These are phyloP conservation scores for Entosphenus tridentatus DNA, from an alignment of 2,113 vertebrate species.

Conservation along the genomic window DNA sequence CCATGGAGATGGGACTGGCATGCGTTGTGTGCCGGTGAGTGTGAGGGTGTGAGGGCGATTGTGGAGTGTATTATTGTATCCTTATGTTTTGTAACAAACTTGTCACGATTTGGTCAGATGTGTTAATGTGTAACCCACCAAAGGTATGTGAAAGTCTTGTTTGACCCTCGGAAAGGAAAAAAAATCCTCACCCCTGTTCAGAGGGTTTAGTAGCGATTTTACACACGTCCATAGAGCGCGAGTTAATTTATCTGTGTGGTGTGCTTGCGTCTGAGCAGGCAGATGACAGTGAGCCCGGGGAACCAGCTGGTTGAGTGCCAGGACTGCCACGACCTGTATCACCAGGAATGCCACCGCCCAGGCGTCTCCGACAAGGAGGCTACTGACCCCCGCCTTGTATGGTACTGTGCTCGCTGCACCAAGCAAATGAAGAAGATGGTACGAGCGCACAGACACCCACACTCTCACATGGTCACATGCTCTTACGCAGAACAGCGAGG, in stretches of 20 bases:
- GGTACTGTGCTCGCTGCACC: slow-evolving; percentile 93
- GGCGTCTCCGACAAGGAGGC: slow-evolving; percentile 95
- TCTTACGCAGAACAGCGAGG: too few relatives aligned
- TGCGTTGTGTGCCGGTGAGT: slow-evolving; percentile 80
- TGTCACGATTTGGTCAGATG: too few relatives aligned
- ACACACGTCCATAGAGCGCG: too few relatives aligned
- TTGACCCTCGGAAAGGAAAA: too few relatives aligned
- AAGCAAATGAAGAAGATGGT: slow-evolving; percentile 97
- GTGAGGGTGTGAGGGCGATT: neutral
- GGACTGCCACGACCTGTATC: slow-evolving; percentile 95
- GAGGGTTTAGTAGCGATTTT: too few relatives aligned
- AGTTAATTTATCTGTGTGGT: neutral
- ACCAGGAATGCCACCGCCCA: slow-evolving; percentile 96
- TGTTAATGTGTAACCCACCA: too few relatives aligned
- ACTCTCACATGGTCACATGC: too few relatives aligned
- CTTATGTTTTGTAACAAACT: too few relatives aligned
- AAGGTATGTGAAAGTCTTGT: too few relatives aligned
- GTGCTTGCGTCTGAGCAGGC: slow-evolving; percentile 25
- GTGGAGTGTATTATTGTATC: too few relatives aligned
- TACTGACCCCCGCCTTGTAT: slow-evolving; percentile 82
- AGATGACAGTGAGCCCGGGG: slow-evolving; percentile 85
- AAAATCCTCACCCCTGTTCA: too few relatives aligned
- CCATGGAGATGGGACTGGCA: slow-evolving; percentile 95
- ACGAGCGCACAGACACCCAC: slow-evolving; percentile 13
- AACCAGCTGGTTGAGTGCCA: slow-evolving; percentile 96